Percentiles rank a stretch among this genome's conserved stretches.
Evolutionary conservation across 2,113 vertebrate genomes (phyloP).

Genomic region (Pygoscelis adeliae): DNA sequence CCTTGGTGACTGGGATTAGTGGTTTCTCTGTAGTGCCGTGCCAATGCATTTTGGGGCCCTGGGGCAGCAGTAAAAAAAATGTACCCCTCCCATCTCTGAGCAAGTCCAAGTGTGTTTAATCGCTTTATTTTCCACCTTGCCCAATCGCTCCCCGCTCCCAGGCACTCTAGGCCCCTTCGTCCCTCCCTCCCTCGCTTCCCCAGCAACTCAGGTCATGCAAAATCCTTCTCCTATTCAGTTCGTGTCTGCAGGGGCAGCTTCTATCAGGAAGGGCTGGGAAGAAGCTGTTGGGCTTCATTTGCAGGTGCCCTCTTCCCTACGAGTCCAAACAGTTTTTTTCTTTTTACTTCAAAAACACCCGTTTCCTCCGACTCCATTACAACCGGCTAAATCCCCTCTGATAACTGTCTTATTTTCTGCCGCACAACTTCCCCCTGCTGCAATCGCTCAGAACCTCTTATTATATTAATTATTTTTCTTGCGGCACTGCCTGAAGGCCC

Average conservation of each 20-base stretch:
- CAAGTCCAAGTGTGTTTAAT: slow-evolving; percentile 45
- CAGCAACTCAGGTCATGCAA: background rate
- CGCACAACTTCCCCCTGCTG: background rate
- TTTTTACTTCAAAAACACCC: background rate
- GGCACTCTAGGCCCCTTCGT: background rate
- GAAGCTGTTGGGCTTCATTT: background rate
- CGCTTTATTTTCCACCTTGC: slow-evolving; percentile 10
- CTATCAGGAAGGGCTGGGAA: background rate
- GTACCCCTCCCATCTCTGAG: background rate
- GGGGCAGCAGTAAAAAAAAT: background rate
- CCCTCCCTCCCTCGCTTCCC: background rate
- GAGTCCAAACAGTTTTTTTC: background rate
- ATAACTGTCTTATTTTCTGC: slow-evolving; percentile 8
- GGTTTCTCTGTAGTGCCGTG: slow-evolving; percentile 18
- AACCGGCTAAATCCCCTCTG: background rate
- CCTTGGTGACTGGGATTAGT: background rate
- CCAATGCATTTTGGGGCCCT: slow-evolving; percentile 18
- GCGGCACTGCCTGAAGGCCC: background rate
- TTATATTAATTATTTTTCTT: background rate
- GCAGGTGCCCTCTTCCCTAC: background rate
- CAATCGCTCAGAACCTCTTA: background rate
- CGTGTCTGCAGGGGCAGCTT: background rate
- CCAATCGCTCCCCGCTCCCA: background rate
- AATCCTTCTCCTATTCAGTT: background rate
- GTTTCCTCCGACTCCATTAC: background rate